Percentiles rank a stretch among this genome's conserved stretches.
These are phyloP conservation scores for Caloenas nicobarica DNA, from an alignment of 2,113 vertebrate species.

Conservation along the genomic window DNA sequence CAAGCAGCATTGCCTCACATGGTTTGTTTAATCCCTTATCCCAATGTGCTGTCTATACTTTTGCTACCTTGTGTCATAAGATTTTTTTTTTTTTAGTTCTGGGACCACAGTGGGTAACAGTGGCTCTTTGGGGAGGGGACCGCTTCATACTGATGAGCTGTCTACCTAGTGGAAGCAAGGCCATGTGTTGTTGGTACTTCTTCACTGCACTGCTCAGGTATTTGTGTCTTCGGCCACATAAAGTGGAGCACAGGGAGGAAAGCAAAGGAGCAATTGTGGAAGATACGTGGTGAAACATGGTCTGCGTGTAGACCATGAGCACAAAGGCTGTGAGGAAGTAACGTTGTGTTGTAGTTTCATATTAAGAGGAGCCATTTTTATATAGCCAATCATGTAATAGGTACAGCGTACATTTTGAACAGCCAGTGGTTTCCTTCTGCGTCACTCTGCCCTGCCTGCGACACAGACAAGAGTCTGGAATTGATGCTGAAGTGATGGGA, in stretches of 20 bases:
- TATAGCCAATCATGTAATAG: rapidly evolving
- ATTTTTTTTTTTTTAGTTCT: background rate
- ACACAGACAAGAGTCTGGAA: background rate
- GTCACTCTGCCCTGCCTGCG: rapidly evolving
- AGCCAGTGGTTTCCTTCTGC: background rate
- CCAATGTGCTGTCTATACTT: background rate
- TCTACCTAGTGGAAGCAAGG: background rate
- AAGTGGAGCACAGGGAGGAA: background rate
- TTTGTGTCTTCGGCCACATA: background rate
- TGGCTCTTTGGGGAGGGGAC: background rate
- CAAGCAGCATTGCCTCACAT: background rate
- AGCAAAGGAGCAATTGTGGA: background rate
- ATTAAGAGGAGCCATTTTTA: background rate
- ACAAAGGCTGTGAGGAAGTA: background rate
- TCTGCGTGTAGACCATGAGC: background rate
- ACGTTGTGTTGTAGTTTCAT: background rate
- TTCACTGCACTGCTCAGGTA: background rate
- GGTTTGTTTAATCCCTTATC: background rate
- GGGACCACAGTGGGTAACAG: too few species aligned
- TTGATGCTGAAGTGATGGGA: background rate
- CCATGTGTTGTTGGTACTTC: rapidly evolving
- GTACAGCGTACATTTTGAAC: background rate
- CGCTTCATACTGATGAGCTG: background rate
- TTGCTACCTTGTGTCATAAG: background rate
- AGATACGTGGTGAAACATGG: background rate